Evolutionary conservation across 2,797 vertebrate genomes (phyloP), one percentile per base, ranked within the genome.

Genomic region (Esox lucius): DNA sequence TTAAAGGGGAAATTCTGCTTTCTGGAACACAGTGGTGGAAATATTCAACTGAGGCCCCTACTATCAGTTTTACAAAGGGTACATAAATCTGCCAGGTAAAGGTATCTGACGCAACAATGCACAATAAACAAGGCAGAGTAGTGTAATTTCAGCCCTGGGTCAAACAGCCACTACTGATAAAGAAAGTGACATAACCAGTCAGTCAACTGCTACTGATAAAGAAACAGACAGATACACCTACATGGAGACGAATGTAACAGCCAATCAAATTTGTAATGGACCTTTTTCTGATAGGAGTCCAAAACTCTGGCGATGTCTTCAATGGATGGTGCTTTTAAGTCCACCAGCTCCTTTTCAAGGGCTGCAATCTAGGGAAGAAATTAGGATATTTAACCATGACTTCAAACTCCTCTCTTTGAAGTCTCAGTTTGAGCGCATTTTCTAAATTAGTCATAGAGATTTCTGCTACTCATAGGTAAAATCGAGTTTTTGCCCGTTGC

Each of bases 321-420:
- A 84, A 80, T 87, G 42, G 96, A 95, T 46, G 96, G 95, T 71
- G 93, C 93, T 82, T 93, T 96, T 87, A 99, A 70, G 56, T 92
- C 86, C 84, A 94, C 87, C 70, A 99, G 91, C 78, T 96, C 95
- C 83, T 96, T 93, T 90, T 99, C 95, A 79, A 99, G 92, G 39
- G 91, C 92, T n/a, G 84, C 66, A 33, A 99, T 83, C 98, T 99
- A 71, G 35, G 6, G 1, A 46, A 19, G 69, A 0, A 76, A 48
- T 11, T 13, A 53, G 74, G 26, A 74, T 13, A 76, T n/a, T 71
- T 71, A 17, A 59, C 5, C 17, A 77, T 68, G 35, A 46, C 22
- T 17, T 9, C 48, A 48, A 24, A 51, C 22, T 53, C 49, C 66
- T 51, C 16, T 22, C 28, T 19, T 66, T 12, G 5, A 64, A 78